Evolutionary conservation across 1,140 invertebrate species (phyloP).

Genomic region (Centruroides sculpturatus): DNA sequence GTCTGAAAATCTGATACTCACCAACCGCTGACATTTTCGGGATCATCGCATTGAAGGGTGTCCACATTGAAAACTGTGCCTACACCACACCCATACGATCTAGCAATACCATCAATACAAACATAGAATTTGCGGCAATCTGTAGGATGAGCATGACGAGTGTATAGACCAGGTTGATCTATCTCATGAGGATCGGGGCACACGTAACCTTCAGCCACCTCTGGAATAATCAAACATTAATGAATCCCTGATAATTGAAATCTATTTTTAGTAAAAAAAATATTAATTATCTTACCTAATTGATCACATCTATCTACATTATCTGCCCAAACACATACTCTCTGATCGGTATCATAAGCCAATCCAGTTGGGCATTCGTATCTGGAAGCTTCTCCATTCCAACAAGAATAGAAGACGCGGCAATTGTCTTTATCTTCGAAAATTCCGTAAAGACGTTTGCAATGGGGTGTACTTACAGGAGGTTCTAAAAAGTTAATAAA

Average conservation of each 20-base stretch:
- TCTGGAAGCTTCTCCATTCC: slow-evolving; percentile 82
- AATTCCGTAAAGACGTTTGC: slow-evolving; percentile 75
- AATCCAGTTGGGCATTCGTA: slow-evolving; percentile 88
- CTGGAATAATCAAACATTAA: slow-evolving; percentile 35
- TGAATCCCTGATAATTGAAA: no score
- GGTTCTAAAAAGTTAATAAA: slow-evolving; percentile 44
- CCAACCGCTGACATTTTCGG: slow-evolving; percentile 87
- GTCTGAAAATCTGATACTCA: slow-evolving; percentile 38
- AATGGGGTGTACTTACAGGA: slow-evolving; percentile 68
- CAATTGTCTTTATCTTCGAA: slow-evolving; percentile 78
- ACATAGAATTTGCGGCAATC: slow-evolving; percentile 86
- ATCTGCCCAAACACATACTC: slow-evolving; percentile 45
- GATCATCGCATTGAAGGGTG: slow-evolving; percentile 80
- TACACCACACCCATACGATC: slow-evolving; percentile 88
- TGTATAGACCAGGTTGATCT: slow-evolving; percentile 57
- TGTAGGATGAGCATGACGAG: slow-evolving; percentile 82
- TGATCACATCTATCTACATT: slow-evolving; percentile 41
- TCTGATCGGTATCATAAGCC: slow-evolving; percentile 53
- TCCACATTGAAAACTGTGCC: slow-evolving; percentile 92
- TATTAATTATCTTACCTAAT: slow-evolving; percentile 14
- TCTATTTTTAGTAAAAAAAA: background rate
- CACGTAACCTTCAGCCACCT: slow-evolving; percentile 58
- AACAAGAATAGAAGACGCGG: slow-evolving; percentile 90
- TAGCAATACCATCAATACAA: slow-evolving; percentile 69
- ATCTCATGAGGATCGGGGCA: slow-evolving; percentile 61